phyloP scores from a whole-genome alignment of 2,888 invertebrate genomes.

The Nephrotoma flavescens region DNA sequence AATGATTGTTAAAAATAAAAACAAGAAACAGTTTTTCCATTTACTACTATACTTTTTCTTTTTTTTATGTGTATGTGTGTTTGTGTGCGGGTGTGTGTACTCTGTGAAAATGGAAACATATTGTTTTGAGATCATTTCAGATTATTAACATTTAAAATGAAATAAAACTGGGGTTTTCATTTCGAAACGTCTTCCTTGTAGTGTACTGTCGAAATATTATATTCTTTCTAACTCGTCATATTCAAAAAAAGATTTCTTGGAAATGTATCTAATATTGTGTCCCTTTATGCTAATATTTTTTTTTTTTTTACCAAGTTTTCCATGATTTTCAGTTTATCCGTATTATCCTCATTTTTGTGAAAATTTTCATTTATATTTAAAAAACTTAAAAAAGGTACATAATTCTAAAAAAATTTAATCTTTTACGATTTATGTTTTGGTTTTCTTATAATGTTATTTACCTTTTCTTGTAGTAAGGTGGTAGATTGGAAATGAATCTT shows the following conservation, averaged over 20 bases:
- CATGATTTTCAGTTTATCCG: neutral
- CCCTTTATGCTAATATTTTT: neutral
- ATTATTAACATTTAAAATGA: neutral
- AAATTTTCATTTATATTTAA: neutral
- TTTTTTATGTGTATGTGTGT: neutral
- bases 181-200: neutral
- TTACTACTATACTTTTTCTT: neutral
- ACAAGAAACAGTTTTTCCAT: neutral
- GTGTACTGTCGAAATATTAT: neutral
- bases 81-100: neutral
- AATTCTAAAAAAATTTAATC: neutral
- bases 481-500: neutral
- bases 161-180: neutral
- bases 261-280: neutral
- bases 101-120: neutral
- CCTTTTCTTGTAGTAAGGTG: neutral
- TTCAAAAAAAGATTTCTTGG: neutral
- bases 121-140: neutral
- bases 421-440: neutral
- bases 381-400: neutral
- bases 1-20: neutral
- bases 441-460: neutral
- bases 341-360: neutral
- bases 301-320: neutral
- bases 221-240: neutral